These are phyloP conservation scores for Drosophila acutilabella DNA, from an alignment of 2,888 invertebrate species.

Conservation along the genomic window DNA sequence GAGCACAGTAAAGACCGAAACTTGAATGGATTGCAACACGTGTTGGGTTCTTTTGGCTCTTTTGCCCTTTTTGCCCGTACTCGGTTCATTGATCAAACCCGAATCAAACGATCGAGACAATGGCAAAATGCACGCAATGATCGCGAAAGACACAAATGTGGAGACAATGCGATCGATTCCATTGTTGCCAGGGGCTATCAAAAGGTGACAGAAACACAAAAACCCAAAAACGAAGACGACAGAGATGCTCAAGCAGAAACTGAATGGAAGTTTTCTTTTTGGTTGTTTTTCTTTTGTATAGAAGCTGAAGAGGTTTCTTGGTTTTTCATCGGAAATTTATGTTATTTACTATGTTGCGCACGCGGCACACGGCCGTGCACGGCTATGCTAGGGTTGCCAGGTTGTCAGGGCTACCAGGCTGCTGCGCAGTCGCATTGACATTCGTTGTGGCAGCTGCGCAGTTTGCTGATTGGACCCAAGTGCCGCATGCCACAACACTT, in stretches of 20 bases:
- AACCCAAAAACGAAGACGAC: not conserved
- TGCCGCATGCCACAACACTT: slow-evolving; percentile 49
- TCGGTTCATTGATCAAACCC: slow-evolving; percentile 66
- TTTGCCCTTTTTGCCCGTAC: slow-evolving; percentile 3
- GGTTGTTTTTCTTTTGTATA: slow-evolving; percentile 7
- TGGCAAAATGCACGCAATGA: slow-evolving; percentile 44
- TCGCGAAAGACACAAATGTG: slow-evolving; percentile 65
- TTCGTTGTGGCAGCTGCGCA: slow-evolving; percentile 61
- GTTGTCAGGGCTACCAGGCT: slow-evolving; percentile 1
- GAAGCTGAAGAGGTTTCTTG: slow-evolving; percentile 57
- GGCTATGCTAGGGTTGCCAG: slow-evolving; percentile 45
- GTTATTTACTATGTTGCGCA: slow-evolving; percentile 59
- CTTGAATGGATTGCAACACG: slow-evolving; percentile 77
- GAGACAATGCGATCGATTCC: slow-evolving; percentile 61
- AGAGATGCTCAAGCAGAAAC: slow-evolving; percentile 24
- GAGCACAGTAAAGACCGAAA: slow-evolving; percentile 15
- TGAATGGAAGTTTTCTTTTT: slow-evolving; percentile 71
- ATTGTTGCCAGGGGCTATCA: slow-evolving; percentile 57
- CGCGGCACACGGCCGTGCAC: slow-evolving; percentile 47
- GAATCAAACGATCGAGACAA: slow-evolving; percentile 57
- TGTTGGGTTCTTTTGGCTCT: slow-evolving; percentile 63
- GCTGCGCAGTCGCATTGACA: slow-evolving; percentile 38
- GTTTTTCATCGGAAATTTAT: slow-evolving; percentile 61
- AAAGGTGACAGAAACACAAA: slow-evolving; percentile 40
- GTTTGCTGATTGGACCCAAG: slow-evolving; percentile 54